Conservation (phyloP, 2,797 vertebrate genomes). For the Leptodactylus fallax region DNA sequence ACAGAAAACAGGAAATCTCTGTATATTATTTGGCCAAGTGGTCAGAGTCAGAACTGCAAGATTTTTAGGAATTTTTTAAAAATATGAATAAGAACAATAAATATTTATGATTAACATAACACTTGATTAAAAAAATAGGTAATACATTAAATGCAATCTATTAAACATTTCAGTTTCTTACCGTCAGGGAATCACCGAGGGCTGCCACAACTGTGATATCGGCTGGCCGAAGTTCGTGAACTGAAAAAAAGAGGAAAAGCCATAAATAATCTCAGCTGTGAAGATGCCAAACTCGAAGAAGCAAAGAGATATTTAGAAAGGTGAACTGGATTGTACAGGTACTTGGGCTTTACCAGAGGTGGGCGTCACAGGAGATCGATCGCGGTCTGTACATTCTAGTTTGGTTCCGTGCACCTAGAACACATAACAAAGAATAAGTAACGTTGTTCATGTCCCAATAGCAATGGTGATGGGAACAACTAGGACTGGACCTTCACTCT, state of each 20-base stretch:
- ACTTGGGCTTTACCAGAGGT: slow-evolving; percentile 72
- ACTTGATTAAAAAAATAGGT: too few relatives aligned
- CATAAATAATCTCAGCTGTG: background rate
- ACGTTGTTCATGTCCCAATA: too few relatives aligned
- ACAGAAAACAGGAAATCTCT: too few relatives aligned
- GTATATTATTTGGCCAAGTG: too few relatives aligned
- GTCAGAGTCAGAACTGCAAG: too few relatives aligned
- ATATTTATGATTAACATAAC: too few relatives aligned
- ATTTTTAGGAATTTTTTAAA: too few relatives aligned
- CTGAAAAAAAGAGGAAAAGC: slow-evolving; percentile 69
- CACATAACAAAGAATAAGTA: too few relatives aligned
- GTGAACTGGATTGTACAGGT: background rate
- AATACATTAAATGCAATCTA: too few relatives aligned
- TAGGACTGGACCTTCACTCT: too few relatives aligned
- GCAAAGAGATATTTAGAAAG: background rate
- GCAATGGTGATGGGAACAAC: too few relatives aligned
- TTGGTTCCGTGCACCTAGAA: slow-evolving; percentile 71
- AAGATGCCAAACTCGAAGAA: background rate
- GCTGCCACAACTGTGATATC: slow-evolving; percentile 87
- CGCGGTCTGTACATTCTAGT: slow-evolving; percentile 68
- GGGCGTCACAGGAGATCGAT: slow-evolving; percentile 69
- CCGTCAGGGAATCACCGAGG: slow-evolving; percentile 90
- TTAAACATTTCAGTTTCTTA: slow-evolving; percentile 70
- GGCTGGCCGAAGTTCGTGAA: slow-evolving; percentile 85
- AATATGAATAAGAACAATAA: too few relatives aligned